Base-by-base conservation (phyloP, 2,113 vertebrate genomes). In the Bothrops jararaca region DNA sequence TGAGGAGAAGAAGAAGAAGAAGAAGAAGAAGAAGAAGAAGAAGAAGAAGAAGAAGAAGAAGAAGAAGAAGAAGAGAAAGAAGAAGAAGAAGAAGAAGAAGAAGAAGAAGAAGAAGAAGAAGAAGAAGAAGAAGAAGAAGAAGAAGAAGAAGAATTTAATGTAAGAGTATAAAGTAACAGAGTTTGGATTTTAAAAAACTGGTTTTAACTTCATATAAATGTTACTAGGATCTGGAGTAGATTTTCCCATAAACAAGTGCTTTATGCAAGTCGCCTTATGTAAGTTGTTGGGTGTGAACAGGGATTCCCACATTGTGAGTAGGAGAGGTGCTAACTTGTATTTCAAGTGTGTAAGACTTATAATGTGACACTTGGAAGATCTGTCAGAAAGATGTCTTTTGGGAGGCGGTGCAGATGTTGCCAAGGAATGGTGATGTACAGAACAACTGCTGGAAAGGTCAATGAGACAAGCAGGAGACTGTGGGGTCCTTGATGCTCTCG, bases 1-100 rank as follows among this genome's bases (percentile, higher is more conserved):
- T 5, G 5, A 48, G 45, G 0, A 48, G 45, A 1, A 48, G 45
- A 1, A 48, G 45, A 1, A 48, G 45, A 0, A 7, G 48, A 0
- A 48, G 7, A 0, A 48, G 48, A 0, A 50, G 48, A 0, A 50
- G 48, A 0, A 50, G 48, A 1, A 50, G 48, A 9, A 50, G 48
- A 9, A 50, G 48, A 9, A 50, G 48, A 9, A 50, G 48, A 50
- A 48, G 48, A 48, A 48, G 48, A 48, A 48, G 48, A 48, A 48
- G 48, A 1, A 48, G 48, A 48, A 48, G 48, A 7, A 48, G 48
- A 48, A 48, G 48, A 7, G 7, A 6, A 48, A 48, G 48, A 7
- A 48, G 48, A 48, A 48, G 48, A 7, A 48, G 48, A 48, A 48
- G 48, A 48, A 48, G 48, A 48, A 48, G 48, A 48, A 48, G 48